Evolutionary conservation across 92 coral and sea anemone species (phyloP), one percentile per base, ranked within the genome.

Genomic region (Umimayanthus kanabou): DNA sequence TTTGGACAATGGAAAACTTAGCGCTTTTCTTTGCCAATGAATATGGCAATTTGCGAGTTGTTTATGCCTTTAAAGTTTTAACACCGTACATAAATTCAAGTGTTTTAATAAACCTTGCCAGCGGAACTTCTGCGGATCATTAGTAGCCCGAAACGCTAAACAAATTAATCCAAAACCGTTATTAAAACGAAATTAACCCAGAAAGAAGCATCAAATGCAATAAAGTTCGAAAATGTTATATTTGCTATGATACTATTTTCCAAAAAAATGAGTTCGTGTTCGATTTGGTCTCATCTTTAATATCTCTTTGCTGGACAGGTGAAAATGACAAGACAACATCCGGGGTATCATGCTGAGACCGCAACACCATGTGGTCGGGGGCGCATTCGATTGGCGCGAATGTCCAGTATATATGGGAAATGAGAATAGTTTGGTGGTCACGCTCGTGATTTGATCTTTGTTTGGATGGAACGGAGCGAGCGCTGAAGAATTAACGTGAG

Each of bases 311-410:
- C 20, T 6, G 87, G 77, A 83, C 87, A 83, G 87, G 87, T 83
- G 87, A 73, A 43, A 80, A 55, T 80, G 77, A 47, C 64, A 40
- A 47, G 79, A 69, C 43, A 69, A 83, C 87, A 83, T 83, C 87
- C 87, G 87, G 87, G 87, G 77, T 69, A 45, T 45, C 87, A 45
- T 11, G 78, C 87, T 83, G 87, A 70, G 87, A 83, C 87, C 87
- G 87, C 87, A 83, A 69, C 87, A 67, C 77, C 87, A 83, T 83
- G 87, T 83, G 87, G 87, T 70, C 87, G 74, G 87, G 87, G 87
- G 66, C 78, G 79, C 87, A 83, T 83, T 83, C 87, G 77, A 83
- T 83, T 83, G 87, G 87, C 87, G 87, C 87, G 87, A 83, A 83
- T 71, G 78, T 83, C 64, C 78, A 70, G 77, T 70, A 28, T 71